Percentiles rank a stretch among this genome's conserved stretches.
These are phyloP conservation scores for Euzetes globulus DNA, from an alignment of 2,888 invertebrate species.

Conservation along the genomic window DNA sequence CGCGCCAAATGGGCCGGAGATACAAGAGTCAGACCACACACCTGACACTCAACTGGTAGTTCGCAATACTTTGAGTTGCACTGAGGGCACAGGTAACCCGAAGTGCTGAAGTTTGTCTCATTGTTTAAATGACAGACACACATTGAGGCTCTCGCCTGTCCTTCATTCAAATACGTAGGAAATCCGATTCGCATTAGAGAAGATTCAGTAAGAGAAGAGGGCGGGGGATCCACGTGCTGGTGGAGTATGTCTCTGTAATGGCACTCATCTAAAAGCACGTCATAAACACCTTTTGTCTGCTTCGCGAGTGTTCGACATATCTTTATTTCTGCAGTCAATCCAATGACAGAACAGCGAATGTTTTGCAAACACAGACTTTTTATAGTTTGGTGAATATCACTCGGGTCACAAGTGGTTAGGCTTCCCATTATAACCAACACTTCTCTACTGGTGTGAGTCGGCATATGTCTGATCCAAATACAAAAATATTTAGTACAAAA, in stretches of 20 bases:
- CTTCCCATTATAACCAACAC: conserved; percentile 84
- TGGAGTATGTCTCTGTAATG: conserved; percentile 57
- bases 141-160: conserved; percentile 63
- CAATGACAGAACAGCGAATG: conserved; percentile 87
- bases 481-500: neutral
- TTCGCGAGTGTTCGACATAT: conserved; percentile 77
- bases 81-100: conserved; percentile 55
- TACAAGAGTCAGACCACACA: conserved; percentile 85
- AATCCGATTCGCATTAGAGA: conserved; percentile 93
- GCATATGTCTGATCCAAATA: conserved; percentile 57
- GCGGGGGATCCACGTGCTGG: conserved; percentile 52
- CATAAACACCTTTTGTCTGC: conserved; percentile 68
- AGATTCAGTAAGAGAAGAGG: conserved; percentile 55
- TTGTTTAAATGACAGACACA: conserved; percentile 66
- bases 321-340: conserved; percentile 87
- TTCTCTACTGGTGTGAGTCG: conserved; percentile 90
- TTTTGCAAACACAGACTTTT: conserved; percentile 67
- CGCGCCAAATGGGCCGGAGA: conserved; percentile 96
- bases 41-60: conserved; percentile 90
- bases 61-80: conserved; percentile 97
- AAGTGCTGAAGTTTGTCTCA: conserved; percentile 35
- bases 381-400: conserved; percentile 77
- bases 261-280: conserved; percentile 72
- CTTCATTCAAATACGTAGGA: conserved; percentile 64
- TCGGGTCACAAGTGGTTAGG: conserved; percentile 92